phyloP scores from a whole-genome alignment of 2,888 invertebrate genomes.

The Cryptosula pallasiana region DNA sequence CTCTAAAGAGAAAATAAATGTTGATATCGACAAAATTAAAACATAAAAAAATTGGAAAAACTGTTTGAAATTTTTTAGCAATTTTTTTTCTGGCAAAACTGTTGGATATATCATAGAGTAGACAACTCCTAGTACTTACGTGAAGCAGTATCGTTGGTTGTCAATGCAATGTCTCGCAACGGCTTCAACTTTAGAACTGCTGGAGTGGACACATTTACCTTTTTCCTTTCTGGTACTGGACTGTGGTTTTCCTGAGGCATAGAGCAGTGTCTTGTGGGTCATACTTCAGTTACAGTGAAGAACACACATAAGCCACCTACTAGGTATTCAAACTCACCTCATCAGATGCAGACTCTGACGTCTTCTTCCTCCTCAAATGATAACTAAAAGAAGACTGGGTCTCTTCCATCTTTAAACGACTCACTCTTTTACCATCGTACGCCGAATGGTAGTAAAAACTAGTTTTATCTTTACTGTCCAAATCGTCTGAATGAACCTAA shows the following conservation, averaged over 20 bases:
- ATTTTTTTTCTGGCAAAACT: too few relatives aligned
- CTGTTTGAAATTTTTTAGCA: too few relatives aligned
- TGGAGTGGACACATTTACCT: not conserved
- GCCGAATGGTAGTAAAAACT: not conserved
- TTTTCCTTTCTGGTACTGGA: slow-evolving; percentile 31
- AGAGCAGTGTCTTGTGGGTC: too few relatives aligned
- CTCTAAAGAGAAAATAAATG: too few relatives aligned
- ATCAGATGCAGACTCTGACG: too few relatives aligned
- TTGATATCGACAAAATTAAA: too few relatives aligned
- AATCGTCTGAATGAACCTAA: not conserved
- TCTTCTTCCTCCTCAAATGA: not conserved
- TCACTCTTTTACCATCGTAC: not conserved
- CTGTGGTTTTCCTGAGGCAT: not conserved
- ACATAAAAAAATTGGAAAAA: too few relatives aligned
- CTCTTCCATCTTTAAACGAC: not conserved
- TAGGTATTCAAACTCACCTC: too few relatives aligned
- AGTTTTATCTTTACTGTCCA: not conserved
- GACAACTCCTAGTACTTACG: not conserved
- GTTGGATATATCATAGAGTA: too few relatives aligned
- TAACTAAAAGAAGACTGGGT: not conserved
- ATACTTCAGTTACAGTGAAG: too few relatives aligned
- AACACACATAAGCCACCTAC: too few relatives aligned
- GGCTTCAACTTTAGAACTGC: not conserved
- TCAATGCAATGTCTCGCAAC: not conserved
- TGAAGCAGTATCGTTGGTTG: not conserved